Conservation (phyloP, 2,113 vertebrate genomes). For the Pseudopipra pipra region DNA sequence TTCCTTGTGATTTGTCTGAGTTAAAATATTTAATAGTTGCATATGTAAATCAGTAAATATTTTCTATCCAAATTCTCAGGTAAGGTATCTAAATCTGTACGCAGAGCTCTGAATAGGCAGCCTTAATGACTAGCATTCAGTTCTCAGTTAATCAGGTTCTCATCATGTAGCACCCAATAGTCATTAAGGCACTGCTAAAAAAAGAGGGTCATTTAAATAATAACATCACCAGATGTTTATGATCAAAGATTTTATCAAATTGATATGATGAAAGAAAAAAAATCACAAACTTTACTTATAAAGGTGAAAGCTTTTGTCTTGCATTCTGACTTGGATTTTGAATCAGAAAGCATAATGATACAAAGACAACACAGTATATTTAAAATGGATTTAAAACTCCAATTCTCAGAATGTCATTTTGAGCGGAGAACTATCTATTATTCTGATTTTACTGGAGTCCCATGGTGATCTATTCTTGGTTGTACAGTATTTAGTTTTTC, state of each 20-base stretch:
- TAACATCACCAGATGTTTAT: background rate
- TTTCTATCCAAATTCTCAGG: background rate
- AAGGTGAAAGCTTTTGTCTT: background rate
- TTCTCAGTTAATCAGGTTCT: background rate
- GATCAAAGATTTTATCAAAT: background rate
- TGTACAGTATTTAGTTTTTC: background rate
- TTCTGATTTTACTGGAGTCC: background rate
- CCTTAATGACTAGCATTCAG: background rate
- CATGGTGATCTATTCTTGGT: background rate
- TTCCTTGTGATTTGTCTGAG: background rate
- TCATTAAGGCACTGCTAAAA: background rate
- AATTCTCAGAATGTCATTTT: background rate
- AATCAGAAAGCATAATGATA: background rate
- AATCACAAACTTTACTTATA: background rate
- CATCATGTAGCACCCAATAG: background rate
- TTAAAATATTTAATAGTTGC: background rate
- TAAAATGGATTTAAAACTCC: background rate
- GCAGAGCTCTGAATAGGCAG: background rate
- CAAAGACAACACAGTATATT: background rate
- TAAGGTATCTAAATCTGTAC: background rate
- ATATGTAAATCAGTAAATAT: background rate
- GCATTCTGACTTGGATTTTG: background rate
- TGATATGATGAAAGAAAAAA: background rate
- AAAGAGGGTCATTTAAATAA: background rate
- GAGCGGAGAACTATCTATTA: background rate